phyloP scores from a whole-genome alignment of 2,113 vertebrate genomes.

The Scortum barcoo region DNA sequence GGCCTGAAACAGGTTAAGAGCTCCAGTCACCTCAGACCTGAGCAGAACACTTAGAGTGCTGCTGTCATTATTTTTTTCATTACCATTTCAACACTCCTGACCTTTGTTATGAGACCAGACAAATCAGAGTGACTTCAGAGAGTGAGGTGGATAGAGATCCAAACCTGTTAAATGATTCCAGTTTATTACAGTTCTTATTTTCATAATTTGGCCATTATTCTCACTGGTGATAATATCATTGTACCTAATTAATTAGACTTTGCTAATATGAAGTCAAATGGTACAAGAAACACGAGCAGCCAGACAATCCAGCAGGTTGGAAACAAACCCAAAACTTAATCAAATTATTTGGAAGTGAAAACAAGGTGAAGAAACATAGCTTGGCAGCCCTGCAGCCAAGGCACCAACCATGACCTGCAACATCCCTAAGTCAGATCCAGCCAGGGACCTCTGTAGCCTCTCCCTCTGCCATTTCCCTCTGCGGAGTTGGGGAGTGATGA shows the following conservation, averaged over 20 bases:
- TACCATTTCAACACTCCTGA: background rate
- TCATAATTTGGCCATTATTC: background rate
- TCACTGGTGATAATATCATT: background rate
- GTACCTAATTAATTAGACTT: background rate
- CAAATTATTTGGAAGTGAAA: background rate
- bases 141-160: background rate
- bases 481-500: too few species aligned
- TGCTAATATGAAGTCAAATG: background rate
- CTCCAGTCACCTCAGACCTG: conserved; percentile 3
- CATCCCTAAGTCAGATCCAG: too few species aligned
- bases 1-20: conserved; percentile 26
- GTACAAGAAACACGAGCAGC: background rate
- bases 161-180: background rate
- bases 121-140: background rate
- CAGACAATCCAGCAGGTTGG: background rate
- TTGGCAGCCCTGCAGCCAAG: too few species aligned
- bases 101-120: background rate
- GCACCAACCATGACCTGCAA: too few species aligned
- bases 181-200: background rate
- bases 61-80: background rate
- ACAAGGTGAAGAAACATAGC: background rate
- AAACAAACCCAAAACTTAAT: background rate
- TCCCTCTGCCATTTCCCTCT: too few species aligned
- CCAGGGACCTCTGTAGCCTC: too few species aligned
- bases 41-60: conserved; percentile 8